Evolutionary conservation across 35 echinoderm and acorn worm genomes (phyloP).

Genomic region (Heliocidaris erythrogramma): DNA sequence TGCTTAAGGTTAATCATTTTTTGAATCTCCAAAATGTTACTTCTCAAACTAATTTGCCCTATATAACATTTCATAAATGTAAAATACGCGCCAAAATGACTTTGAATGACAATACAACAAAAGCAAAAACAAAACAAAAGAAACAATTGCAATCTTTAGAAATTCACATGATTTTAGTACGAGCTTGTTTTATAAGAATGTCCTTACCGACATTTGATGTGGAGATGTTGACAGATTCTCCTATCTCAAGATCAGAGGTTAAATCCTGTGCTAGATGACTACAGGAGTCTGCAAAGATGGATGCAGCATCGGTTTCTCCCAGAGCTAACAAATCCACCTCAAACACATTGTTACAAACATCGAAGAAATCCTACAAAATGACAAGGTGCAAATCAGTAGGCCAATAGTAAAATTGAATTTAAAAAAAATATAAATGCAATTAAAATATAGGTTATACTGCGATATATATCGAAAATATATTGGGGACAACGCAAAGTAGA

Average conservation of each 20-base stretch:
- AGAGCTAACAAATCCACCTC: not conserved
- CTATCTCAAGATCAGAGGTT: not conserved
- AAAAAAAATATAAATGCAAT: not conserved
- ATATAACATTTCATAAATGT: too few species aligned
- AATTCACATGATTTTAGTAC: not conserved
- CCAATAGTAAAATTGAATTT: not conserved
- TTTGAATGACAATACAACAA: too few species aligned
- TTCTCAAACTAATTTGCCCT: too few species aligned
- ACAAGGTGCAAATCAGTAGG: not conserved
- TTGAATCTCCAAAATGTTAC: too few species aligned
- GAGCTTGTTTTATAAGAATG: not conserved
- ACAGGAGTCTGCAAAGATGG: not conserved
- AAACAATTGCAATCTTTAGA: too few species aligned
- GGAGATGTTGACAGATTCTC: conserved; percentile 22
- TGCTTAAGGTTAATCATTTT: too few species aligned
- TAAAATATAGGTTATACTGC: not conserved
- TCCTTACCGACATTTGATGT: not conserved
- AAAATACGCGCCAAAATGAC: too few species aligned
- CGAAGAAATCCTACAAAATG: conserved; percentile 4
- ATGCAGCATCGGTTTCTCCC: not conserved
- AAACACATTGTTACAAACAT: conserved; percentile 11
- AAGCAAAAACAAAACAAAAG: too few species aligned
- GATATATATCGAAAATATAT: too few species aligned
- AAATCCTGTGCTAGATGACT: conserved; percentile 17
- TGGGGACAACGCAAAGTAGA: too few species aligned